Conservation (phyloP, 2,797 vertebrate genomes). For the Thamnophis elegans region DNA sequence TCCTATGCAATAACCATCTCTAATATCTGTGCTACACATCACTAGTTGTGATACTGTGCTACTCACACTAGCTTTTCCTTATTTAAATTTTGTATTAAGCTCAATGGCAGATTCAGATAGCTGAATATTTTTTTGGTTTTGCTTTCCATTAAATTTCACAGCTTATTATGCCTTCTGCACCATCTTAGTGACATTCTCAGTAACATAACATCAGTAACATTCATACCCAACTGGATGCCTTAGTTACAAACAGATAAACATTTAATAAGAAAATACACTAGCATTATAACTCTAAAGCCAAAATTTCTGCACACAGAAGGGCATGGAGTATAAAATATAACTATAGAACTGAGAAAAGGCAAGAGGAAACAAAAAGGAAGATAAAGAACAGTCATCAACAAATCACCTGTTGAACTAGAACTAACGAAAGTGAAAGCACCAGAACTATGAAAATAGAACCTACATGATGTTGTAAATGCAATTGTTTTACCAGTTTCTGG, state of each 20-base stretch:
- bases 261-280: neutral
- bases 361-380: neutral
- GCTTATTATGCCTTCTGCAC: neutral
- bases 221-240: neutral
- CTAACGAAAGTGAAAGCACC: neutral
- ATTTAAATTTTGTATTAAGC: neutral
- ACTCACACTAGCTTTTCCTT: conserved; percentile 2
- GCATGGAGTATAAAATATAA: neutral
- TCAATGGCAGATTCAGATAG: neutral
- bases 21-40: neutral
- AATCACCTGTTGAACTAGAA: neutral
- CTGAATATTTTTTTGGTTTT: neutral
- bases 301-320: neutral
- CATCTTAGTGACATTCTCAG: neutral
- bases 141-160: neutral
- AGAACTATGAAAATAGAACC: neutral
- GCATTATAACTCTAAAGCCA: neutral
- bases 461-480: neutral
- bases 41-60: too few relatives aligned
- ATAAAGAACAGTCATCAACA: neutral
- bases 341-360: neutral
- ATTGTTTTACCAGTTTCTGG: neutral
- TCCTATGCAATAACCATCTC: neutral
- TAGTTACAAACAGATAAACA: neutral
- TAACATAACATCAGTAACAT: neutral